Conservation (phyloP, 2,797 vertebrate species). For the Coreius guichenoti region DNA sequence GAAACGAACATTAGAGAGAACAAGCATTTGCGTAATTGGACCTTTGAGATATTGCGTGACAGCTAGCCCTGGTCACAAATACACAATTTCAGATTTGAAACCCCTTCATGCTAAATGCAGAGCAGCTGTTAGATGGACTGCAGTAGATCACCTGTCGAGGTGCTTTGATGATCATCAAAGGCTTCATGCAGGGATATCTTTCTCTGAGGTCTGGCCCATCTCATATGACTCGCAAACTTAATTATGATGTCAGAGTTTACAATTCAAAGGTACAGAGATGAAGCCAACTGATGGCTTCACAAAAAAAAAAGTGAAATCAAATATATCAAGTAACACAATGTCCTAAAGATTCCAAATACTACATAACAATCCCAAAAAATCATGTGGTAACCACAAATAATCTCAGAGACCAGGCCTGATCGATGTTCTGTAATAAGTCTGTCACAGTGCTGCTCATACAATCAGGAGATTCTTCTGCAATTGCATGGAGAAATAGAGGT, state of each 20-base stretch:
- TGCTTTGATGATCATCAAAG: constrained; percentile 63
- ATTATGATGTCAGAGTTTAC: background rate
- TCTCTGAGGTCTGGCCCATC: constrained; percentile 24
- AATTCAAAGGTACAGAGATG: background rate
- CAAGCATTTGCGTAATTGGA: background rate
- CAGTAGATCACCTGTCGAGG: constrained; percentile 46
- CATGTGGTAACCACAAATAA: background rate
- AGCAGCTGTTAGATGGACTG: constrained; percentile 7
- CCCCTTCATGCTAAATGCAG: constrained; percentile 31
- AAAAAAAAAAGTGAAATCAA: background rate
- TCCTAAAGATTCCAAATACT: background rate
- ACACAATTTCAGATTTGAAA: constrained; percentile 4
- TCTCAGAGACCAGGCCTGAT: background rate
- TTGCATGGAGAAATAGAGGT: constrained; percentile 16
- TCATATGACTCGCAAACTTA: constrained; percentile 30
- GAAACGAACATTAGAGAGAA: background rate
- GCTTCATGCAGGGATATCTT: constrained; percentile 27
- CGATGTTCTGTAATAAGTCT: constrained; percentile 17
- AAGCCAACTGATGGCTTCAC: background rate
- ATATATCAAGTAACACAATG: background rate
- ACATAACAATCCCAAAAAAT: background rate
- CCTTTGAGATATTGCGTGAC: background rate
- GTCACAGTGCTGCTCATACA: background rate
- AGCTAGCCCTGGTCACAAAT: background rate
- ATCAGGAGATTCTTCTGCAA: constrained; percentile 1